Evolutionary conservation across 2,888 invertebrate species (phyloP), one percentile per base, ranked within the genome.

Genomic region (Maniola hyperantus): DNA sequence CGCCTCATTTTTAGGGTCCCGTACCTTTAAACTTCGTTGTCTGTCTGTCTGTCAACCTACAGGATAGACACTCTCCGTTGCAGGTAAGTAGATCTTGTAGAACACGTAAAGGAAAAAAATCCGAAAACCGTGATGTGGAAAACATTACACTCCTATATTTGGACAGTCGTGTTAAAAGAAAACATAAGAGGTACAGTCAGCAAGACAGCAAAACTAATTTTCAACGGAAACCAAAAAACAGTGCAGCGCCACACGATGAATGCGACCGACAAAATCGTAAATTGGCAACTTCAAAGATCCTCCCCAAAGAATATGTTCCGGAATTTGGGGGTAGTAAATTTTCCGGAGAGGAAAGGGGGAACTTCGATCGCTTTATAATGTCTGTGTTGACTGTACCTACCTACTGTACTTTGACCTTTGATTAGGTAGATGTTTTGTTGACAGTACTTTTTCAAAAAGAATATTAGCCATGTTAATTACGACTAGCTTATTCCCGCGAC

Each of bases 251-350:
- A 10, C 18, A 13, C 53, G n/a, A 58, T 46, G 51, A 58, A 68
- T 61, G 39, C 57, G 33, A 39, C 68, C 65, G 68, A 33, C 66
- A 58, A 61, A 64, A 61, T 60, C 64, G 60, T 69, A 67, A 69
- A 69, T 61, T 58, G 61, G 33, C 61, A 64, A 64, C 61, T 64
- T 51, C 62, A 67, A 67, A 65, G 36, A 64, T 13, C 64, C 18
- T 18, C 44, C 42, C 63, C 33, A 15, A 13, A 46, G 53, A 66
- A 61, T 55, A 66, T 62, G 59, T 36, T 62, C 60, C 61, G 67
- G 44, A 57, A 42, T 65, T 48, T 61, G 39, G 50, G 54, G 59
- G 42, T 11, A 48, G 60, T 59, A 69, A 61, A 64, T 67, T 57
- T 64, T n/a, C 6, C 10, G 36, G 20, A 65, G 48, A 61, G 65